These are phyloP conservation scores for Delphinus delphis DNA, from an alignment of 2,113 vertebrate genomes.

Conservation along the genomic window DNA sequence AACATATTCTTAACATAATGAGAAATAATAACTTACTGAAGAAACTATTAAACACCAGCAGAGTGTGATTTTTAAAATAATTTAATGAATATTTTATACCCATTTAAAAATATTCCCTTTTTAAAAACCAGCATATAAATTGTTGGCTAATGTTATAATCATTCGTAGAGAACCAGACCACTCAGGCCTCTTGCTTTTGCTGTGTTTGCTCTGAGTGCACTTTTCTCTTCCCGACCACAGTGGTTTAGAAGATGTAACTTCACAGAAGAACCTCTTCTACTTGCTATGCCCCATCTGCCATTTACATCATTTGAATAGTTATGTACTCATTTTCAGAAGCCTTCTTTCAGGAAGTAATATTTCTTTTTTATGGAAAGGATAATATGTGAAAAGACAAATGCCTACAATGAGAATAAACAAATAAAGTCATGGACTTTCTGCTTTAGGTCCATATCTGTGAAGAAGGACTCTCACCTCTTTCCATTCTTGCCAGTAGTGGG, in stretches of 20 bases:
- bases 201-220: background rate
- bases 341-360: background rate
- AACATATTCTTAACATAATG: background rate
- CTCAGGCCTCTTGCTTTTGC: background rate
- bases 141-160: background rate
- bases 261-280: background rate
- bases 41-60: background rate
- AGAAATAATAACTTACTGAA: background rate
- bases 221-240: background rate
- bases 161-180: background rate
- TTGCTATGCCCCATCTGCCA: background rate
- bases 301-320: background rate
- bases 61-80: background rate
- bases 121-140: background rate
- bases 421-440: background rate
- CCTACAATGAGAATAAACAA: background rate
- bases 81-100: background rate
- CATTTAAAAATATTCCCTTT: background rate
- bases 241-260: background rate
- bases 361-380: background rate
- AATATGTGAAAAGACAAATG: constrained; percentile 11
- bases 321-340: background rate
- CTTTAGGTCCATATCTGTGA: background rate
- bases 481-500: background rate
- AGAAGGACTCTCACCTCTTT: background rate